Percentiles rank a stretch among this genome's conserved stretches.
Conservation (phyloP, 2,113 vertebrate genomes). For the Leucosticte australis region DNA sequence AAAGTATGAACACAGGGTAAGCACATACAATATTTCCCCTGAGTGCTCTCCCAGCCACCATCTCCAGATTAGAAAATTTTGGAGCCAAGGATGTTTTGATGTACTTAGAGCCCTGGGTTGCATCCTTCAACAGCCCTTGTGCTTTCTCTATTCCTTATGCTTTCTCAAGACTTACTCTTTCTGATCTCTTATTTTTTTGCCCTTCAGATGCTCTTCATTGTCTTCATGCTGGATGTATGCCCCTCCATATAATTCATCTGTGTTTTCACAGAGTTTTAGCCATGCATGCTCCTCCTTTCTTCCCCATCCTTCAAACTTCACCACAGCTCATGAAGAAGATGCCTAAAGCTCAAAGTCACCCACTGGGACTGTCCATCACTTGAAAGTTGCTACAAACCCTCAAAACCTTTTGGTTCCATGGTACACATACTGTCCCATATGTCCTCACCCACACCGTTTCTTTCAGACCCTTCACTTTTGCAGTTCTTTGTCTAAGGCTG, state of each 20-base stretch:
- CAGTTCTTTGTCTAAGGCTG: not conserved
- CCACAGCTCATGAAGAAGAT: not conserved
- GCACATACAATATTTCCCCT: slow-evolving; percentile 54
- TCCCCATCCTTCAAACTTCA: not conserved
- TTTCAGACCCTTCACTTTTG: not conserved
- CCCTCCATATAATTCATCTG: not conserved
- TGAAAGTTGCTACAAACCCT: not conserved
- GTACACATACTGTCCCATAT: not conserved
- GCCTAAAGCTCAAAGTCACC: not conserved
- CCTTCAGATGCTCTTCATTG: not conserved
- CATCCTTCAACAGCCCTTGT: not conserved
- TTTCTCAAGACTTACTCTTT: not conserved
- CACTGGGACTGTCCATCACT: not conserved
- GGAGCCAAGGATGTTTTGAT: slow-evolving; percentile 15
- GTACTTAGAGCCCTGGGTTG: not conserved
- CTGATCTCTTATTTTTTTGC: not conserved
- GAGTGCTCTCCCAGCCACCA: slow-evolving; percentile 19
- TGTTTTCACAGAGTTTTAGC: not conserved
- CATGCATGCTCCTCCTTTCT: not conserved
- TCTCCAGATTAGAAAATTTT: slow-evolving; percentile 25
- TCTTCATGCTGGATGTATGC: not conserved
- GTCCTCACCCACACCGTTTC: not conserved
- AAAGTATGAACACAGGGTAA: slow-evolving; percentile 55
- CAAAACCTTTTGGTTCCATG: not conserved
- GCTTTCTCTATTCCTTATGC: not conserved